Base-by-base conservation (phyloP, 2,113 vertebrate genomes). In the Neotoma lepida region DNA sequence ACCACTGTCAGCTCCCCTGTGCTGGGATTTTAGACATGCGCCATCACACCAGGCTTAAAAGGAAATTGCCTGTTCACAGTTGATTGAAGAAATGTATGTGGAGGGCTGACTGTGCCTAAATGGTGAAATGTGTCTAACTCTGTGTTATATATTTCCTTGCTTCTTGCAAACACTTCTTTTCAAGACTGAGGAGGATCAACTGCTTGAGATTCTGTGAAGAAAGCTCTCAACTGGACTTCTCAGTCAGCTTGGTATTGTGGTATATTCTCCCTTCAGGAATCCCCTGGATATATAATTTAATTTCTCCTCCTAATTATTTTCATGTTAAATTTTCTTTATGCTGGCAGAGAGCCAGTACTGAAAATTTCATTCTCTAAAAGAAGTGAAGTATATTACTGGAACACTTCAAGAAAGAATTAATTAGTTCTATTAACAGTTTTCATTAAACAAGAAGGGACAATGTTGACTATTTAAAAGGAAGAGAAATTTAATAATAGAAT, bases 351-450 rank as follows among this genome's bases (percentile, higher is more conserved):
- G 26, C 26, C 76, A 96, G 12, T 6, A 15, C 30, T 87, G 35
- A 93, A 44, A 84, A 63, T 91, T 1, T 39, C 89, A 94, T 96
- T 96, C 68, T 96, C n/a, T 89, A 89, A 93, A 93, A 95, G 73
- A 93, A 93, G 46, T 91, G 78, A 94, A 96, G 30, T 74, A 78
- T 94, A 68, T 95, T 93, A 91, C 91, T 54, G 54, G 54, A 93
- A 95, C 30, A 89, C 49, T 91, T 91, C 78, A 96, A 56, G 54
- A 94, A 96, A n/a, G 18, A 96, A 93, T 94, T 96, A 88, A 93
- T 96, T 96, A 91, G 51, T 89, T 96, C 51, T 93, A 80, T 54
- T 68, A 94, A 73, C 41, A 91, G 54, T 91, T 95, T 96, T 95
- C 8, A 93, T 92, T 80, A 94, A 93, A 93, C 41, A 91, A 76